Evolutionary conservation across 1,140 invertebrate species (phyloP).

Genomic region (Aphelinus certus): DNA sequence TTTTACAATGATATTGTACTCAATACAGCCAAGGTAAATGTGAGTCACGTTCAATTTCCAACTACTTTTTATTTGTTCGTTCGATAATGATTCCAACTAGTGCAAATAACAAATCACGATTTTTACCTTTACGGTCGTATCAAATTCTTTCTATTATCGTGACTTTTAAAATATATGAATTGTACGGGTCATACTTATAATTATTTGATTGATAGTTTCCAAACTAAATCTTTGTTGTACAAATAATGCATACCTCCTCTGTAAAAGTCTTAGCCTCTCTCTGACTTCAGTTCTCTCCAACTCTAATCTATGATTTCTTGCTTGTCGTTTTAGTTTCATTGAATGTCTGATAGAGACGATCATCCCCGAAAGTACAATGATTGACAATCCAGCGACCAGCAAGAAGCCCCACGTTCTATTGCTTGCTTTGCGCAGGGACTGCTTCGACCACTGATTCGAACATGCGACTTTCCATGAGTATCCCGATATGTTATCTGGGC

Average conservation of each 20-base stretch:
- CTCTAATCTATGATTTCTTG: constrained; percentile 59
- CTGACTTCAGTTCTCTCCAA: constrained; percentile 67
- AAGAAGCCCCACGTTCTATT: constrained; percentile 73
- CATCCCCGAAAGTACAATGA: constrained; percentile 67
- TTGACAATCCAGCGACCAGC: constrained; percentile 50
- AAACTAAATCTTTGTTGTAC: neutral
- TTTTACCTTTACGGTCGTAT: too few species aligned
- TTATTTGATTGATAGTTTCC: too few species aligned
- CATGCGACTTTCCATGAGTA: constrained; percentile 75
- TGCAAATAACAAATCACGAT: too few species aligned
- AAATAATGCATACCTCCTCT: constrained; percentile 62
- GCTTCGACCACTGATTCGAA: constrained; percentile 67
- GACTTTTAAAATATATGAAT: too few species aligned
- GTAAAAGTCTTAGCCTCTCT: constrained; percentile 70
- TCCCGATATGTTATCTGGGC: constrained; percentile 69
- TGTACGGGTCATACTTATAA: too few species aligned
- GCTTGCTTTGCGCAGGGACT: constrained; percentile 43
- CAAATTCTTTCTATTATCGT: too few species aligned
- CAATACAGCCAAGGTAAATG: neutral
- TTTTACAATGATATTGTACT: neutral
- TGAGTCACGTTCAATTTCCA: too few species aligned
- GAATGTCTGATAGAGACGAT: constrained; percentile 62
- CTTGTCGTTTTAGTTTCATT: constrained; percentile 67
- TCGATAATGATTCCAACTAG: too few species aligned
- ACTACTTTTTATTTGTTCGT: too few species aligned